Conservation (phyloP, 1,140 invertebrate species). For the Mylabris phalerata region DNA sequence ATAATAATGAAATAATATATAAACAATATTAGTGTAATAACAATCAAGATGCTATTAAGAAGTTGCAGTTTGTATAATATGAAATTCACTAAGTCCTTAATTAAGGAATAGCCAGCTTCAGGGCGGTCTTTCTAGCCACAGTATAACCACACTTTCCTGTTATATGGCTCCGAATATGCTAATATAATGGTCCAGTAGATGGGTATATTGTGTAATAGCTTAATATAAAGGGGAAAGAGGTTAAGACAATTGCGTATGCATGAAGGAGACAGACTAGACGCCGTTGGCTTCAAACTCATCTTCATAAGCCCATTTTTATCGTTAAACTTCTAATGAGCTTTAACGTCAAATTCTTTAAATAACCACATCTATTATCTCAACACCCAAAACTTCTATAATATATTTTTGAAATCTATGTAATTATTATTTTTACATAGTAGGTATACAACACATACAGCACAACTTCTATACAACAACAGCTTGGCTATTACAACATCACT, state of each 20-base stretch:
- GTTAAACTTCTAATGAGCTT: slow-evolving; percentile 12
- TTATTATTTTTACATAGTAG: too few relatives aligned
- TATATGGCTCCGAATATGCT: slow-evolving; percentile 27
- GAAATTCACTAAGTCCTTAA: slow-evolving; percentile 24
- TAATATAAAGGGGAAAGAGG: slow-evolving; percentile 21
- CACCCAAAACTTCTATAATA: too few relatives aligned
- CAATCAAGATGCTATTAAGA: slow-evolving; percentile 16
- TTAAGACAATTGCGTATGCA: slow-evolving; percentile 29
- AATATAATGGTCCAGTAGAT: slow-evolving; percentile 27
- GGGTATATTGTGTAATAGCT: slow-evolving; percentile 31
- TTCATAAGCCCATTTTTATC: slow-evolving; percentile 12
- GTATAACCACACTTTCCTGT: slow-evolving; percentile 15
- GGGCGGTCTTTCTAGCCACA: slow-evolving; percentile 7
- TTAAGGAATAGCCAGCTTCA: slow-evolving; percentile 21
- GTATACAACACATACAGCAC: too few relatives aligned
- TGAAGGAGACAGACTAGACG: slow-evolving; percentile 8
- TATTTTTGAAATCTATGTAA: too few relatives aligned
- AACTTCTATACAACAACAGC: too few relatives aligned
- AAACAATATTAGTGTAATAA: slow-evolving; percentile 7
- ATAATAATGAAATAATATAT: slow-evolving; percentile 14
- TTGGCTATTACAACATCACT: too few relatives aligned
- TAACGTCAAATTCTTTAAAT: slow-evolving; percentile 11
- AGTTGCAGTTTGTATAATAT: slow-evolving; percentile 18
- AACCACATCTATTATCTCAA: not conserved
- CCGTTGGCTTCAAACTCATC: slow-evolving; percentile 13